Conservation (phyloP, 2,888 invertebrate genomes). For the Cheilosia vulpina region DNA sequence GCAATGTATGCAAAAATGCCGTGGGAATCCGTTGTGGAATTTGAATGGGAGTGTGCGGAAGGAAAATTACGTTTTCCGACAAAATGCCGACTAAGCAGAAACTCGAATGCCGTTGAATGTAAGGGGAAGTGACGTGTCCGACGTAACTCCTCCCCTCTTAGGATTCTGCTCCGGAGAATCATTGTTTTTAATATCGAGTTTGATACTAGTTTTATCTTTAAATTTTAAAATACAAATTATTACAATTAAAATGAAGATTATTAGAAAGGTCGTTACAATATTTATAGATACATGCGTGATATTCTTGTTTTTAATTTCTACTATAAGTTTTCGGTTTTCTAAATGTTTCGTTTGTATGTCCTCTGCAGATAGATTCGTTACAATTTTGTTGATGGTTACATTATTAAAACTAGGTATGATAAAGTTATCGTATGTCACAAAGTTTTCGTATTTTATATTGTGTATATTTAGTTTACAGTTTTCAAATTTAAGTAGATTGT, state of each 20-base stretch:
- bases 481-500: no score
- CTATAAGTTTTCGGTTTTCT: slow-evolving; percentile 29
- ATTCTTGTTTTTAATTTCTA: slow-evolving; percentile 15
- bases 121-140: background rate
- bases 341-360: background rate
- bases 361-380: slow-evolving; percentile 13
- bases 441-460: slow-evolving; percentile 44
- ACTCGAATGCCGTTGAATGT: background rate
- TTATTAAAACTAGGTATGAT: slow-evolving; percentile 16
- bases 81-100: background rate
- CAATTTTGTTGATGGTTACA: slow-evolving; percentile 24
- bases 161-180: slow-evolving; percentile 41
- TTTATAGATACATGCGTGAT: background rate
- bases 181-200: slow-evolving; percentile 3
- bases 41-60: no score
- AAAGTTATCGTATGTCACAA: slow-evolving; percentile 24
- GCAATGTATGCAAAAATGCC: no score
- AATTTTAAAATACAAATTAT: background rate
- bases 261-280: background rate
- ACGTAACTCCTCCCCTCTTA: slow-evolving; percentile 18
- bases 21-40: no score
- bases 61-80: background rate
- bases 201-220: background rate
- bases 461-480: background rate
- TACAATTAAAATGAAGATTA: background rate